Percentiles rank a stretch among this genome's conserved stretches.
phyloP scores from a whole-genome alignment of 2,113 vertebrate genomes.

The Lasiurus cinereus region DNA sequence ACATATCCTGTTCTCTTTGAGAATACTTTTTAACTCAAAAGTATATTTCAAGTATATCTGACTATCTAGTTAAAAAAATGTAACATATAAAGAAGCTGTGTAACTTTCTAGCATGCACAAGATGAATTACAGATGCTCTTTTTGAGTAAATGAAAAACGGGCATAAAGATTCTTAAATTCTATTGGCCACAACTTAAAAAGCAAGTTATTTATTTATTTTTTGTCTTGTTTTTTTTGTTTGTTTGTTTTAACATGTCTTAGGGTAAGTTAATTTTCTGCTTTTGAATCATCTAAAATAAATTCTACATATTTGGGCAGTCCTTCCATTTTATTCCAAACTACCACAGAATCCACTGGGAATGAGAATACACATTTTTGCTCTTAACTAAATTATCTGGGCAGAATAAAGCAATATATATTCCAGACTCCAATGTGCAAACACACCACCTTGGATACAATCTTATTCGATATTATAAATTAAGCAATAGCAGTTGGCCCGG shows the following conservation, averaged over 20 bases:
- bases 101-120: conserved; percentile 48
- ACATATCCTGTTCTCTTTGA: not conserved
- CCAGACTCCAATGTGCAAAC: not conserved
- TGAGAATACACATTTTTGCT: conserved; percentile 1
- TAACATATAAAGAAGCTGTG: conserved; percentile 54
- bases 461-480: not conserved
- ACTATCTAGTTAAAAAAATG: conserved; percentile 58
- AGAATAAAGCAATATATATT: not conserved
- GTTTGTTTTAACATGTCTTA: conserved; percentile 65
- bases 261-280: conserved; percentile 56
- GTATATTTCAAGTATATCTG: conserved; percentile 52
- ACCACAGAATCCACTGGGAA: conserved; percentile 10
- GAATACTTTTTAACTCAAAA: conserved; percentile 34
- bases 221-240: not conserved
- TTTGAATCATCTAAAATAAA: conserved; percentile 55
- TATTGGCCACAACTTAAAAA: conserved; percentile 53
- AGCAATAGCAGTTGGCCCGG: not conserved
- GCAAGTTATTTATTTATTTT: not conserved
- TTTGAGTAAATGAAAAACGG: conserved; percentile 41
- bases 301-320: conserved; percentile 52
- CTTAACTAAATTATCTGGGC: conserved; percentile 37
- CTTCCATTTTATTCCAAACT: conserved; percentile 63
- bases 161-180: conserved; percentile 22
- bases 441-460: not conserved
- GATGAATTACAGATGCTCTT: conserved; percentile 76